A percentile compares a stretch with the other conserved stretches of the same genome.
Evolutionary conservation across 2,888 invertebrate genomes (phyloP).

Genomic region (Mimumesa dahlbomi): DNA sequence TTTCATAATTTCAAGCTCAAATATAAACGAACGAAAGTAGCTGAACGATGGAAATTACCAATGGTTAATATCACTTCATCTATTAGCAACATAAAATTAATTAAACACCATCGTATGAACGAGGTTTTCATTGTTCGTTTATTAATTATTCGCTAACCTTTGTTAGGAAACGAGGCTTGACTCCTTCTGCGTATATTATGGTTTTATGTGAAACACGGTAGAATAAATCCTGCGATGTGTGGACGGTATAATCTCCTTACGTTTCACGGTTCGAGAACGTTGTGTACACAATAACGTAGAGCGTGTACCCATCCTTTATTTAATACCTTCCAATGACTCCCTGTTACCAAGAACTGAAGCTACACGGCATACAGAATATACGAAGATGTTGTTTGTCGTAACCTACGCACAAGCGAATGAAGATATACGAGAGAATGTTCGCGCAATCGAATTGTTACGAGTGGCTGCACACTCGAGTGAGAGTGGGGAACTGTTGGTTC

Average conservation of each 20-base stretch:
- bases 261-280: conserved; percentile 31
- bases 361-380: conserved; percentile 2
- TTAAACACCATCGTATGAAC: background rate
- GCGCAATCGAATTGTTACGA: conserved; percentile 53
- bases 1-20: no score
- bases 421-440: conserved; percentile 37
- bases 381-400: conserved; percentile 40
- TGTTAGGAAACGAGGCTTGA: no score
- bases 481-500: conserved; percentile 15
- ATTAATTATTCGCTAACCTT: background rate
- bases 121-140: background rate
- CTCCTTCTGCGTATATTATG: conserved; percentile 6
- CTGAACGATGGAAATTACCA: no score
- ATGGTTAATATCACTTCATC: no score
- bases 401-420: conserved; percentile 43
- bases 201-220: conserved; percentile 11
- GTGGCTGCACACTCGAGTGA: conserved; percentile 31
- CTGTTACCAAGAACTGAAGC: conserved; percentile 11
- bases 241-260: conserved; percentile 48
- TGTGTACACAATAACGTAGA: conserved; percentile 39
- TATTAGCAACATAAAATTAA: no score
- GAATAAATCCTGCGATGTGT: conserved; percentile 41
- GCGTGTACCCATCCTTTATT: conserved; percentile 47
- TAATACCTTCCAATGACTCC: conserved; percentile 42
- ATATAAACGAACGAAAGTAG: no score